phyloP scores from a whole-genome alignment of 2,888 invertebrate species.

The Lepidocyrtoides sp. region DNA sequence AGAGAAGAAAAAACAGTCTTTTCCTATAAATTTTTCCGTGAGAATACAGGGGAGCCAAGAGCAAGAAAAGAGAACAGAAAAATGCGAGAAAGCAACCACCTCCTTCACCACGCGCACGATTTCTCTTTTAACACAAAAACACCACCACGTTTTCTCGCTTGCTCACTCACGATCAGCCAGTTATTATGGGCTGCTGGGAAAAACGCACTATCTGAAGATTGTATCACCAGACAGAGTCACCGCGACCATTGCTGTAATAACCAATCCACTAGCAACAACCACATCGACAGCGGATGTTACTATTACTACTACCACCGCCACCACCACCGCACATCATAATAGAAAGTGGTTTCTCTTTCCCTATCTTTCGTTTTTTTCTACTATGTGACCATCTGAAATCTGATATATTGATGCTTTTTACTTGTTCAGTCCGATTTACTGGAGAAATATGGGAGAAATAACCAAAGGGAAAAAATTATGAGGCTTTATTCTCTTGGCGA shows the following conservation, averaged over 20 bases:
- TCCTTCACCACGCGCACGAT: conserved; percentile 10
- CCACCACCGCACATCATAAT: background rate
- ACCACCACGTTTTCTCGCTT: conserved; percentile 13
- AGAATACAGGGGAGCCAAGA: background rate
- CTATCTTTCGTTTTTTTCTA: background rate
- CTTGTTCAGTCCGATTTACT: background rate
- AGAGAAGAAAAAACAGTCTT: too few relatives aligned
- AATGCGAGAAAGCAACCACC: conserved; percentile 25
- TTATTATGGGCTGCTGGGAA: background rate
- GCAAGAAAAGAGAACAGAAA: background rate
- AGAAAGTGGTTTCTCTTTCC: background rate
- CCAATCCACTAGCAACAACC: background rate
- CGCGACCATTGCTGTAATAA: background rate
- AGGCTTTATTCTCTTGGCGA: too few relatives aligned
- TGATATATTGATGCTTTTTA: background rate
- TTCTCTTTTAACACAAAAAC: background rate
- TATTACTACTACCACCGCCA: background rate
- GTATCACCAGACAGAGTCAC: background rate
- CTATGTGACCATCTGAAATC: conserved; percentile 17
- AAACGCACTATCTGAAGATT: background rate
- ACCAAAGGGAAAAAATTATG: too few relatives aligned
- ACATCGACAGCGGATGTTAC: background rate
- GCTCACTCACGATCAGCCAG: background rate
- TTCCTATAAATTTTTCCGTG: background rate
- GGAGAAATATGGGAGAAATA: too few relatives aligned